Evolutionary conservation across 2,113 vertebrate genomes (phyloP).

Genomic region (Bungarus multicinctus): DNA sequence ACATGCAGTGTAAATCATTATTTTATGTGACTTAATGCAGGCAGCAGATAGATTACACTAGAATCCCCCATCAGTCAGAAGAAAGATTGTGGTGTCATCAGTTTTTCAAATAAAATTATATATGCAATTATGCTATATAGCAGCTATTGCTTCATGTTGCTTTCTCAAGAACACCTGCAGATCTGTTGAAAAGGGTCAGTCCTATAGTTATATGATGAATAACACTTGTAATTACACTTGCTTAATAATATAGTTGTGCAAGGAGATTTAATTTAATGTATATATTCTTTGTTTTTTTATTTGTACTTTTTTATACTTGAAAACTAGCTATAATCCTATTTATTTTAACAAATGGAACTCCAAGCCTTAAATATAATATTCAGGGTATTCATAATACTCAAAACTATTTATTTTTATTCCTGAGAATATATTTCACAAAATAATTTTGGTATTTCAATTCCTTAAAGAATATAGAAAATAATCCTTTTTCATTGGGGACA

Average conservation of each 20-base stretch:
- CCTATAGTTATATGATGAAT: background rate
- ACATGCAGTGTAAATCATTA: background rate
- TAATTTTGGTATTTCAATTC: background rate
- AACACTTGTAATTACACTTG: background rate
- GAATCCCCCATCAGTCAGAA: background rate
- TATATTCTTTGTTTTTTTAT: background rate
- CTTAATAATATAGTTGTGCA: background rate
- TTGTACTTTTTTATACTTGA: background rate
- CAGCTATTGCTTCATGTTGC: background rate
- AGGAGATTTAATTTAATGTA: background rate
- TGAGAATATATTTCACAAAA: background rate
- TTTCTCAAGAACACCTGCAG: background rate
- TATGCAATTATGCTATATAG: background rate
- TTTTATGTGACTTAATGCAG: background rate
- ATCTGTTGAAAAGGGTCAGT: background rate
- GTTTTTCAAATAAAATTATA: background rate
- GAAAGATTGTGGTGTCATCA: background rate
- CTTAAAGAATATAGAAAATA: background rate
- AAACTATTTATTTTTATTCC: background rate
- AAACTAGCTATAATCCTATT: background rate
- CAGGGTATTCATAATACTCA: background rate
- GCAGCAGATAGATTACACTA: background rate
- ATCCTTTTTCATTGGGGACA: background rate
- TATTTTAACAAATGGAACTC: background rate
- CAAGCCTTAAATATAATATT: background rate